Evolutionary conservation across 2,888 invertebrate species (phyloP).

Genomic region (Synergus itoensis): DNA sequence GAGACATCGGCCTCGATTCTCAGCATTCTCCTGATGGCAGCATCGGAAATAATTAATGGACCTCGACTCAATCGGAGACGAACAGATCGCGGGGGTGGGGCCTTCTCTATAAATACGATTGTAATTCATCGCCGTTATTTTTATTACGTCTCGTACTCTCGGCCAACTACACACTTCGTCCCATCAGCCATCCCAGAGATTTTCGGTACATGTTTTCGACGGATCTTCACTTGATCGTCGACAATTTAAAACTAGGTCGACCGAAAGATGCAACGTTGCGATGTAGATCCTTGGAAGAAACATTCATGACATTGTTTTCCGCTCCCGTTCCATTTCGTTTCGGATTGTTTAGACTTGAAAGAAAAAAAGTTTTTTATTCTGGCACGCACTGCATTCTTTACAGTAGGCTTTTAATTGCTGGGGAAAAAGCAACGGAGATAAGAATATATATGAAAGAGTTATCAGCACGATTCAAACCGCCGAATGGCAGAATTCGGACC

Average conservation of each 20-base stretch:
- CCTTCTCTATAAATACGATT: conserved; percentile 66
- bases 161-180: neutral
- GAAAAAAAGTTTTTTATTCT: neutral
- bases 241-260: conserved; percentile 31
- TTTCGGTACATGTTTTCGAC: conserved; percentile 13
- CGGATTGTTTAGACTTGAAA: neutral
- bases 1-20: conserved; percentile 56
- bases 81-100: conserved; percentile 57
- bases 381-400: neutral
- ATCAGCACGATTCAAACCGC: no score
- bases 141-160: conserved; percentile 52
- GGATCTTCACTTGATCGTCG: neutral
- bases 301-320: neutral
- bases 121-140: conserved; percentile 66
- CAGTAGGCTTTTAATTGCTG: neutral
- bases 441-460: no score
- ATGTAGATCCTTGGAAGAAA: neutral
- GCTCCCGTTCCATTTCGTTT: neutral
- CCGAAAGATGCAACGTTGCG: neutral
- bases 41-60: conserved; percentile 70
- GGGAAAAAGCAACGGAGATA: neutral
- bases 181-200: neutral
- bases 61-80: conserved; percentile 63
- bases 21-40: conserved; percentile 44
- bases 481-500: no score